phyloP scores from a whole-genome alignment of 1,140 invertebrate species.

The Cydia pomonella region DNA sequence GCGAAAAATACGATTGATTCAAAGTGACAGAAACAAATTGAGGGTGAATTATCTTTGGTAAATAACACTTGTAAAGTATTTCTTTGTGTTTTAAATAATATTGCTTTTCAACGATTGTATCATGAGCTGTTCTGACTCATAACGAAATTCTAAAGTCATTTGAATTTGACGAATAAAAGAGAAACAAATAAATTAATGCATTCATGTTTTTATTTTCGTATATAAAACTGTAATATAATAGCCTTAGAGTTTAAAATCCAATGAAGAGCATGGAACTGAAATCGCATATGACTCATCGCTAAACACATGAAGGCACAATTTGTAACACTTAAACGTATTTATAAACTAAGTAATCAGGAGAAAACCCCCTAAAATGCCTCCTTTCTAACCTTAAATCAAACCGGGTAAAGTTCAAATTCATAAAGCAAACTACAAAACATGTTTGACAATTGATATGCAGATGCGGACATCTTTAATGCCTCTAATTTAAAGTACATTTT shows the following conservation, averaged over 20 bases:
- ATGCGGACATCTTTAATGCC: neutral
- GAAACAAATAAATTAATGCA: no score
- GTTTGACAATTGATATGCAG: neutral
- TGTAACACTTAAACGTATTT: conserved; percentile 17
- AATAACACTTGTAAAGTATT: neutral
- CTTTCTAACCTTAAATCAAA: neutral
- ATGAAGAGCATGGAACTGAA: neutral
- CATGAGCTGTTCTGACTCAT: neutral
- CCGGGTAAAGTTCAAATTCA: neutral
- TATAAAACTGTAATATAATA: neutral
- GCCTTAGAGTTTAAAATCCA: neutral
- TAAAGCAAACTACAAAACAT: neutral
- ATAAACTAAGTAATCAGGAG: conserved; percentile 2
- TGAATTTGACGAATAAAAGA: no score
- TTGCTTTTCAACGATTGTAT: neutral
- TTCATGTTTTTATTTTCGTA: neutral
- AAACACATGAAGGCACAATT: conserved; percentile 2
- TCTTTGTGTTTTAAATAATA: neutral
- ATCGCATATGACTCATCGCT: neutral
- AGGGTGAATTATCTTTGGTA: no score
- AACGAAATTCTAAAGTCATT: neutral
- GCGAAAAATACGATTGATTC: no score
- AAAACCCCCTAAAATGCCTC: neutral
- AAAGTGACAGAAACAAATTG: no score
- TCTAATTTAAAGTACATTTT: neutral